Evolutionary conservation across 2,888 invertebrate species (phyloP), one percentile per base, ranked within the genome.

Genomic region (Philereme vetulata): DNA sequence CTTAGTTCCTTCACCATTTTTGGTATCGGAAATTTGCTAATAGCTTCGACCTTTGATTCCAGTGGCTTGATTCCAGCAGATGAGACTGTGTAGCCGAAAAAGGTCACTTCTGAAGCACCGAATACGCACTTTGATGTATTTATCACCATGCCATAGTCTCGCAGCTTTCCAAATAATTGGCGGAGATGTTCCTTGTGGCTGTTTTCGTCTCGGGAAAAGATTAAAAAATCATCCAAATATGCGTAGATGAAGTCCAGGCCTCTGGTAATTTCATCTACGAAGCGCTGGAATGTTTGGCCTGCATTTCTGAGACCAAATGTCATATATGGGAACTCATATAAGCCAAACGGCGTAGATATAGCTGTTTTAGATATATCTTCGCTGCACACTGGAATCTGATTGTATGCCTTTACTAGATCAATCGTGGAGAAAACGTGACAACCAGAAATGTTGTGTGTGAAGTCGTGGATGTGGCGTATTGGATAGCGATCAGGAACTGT

Each of bases 241-340:
- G 51, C 48, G 10, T 60, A 68, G 33, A 46, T 51, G 40, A 64
- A 66, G 44, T 61, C 59, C 4, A 68, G 58, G 10, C 56, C 66
- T n/a, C 49, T 40, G 3, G 52, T 48, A 9, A 64, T 48, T 47
- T 65, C 59, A 47, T 67, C 56, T 4, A 86, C 76, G 45, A 81
- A 81, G 43, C 43, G 43, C 43, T 43, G 43, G 10, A 43, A 43
- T 3, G 43, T 43, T 10, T 43, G 45, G 1, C 32, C 45, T 4
- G 85, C 84, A 53, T 87, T 86, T 0, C 80, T 56, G 0, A 87
- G 70, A 1, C 85, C 83, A 44, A 85, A 86, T 0, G 67, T 67
- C 77, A 80, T 77, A 2, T 42, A 55, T 0, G 70, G 61, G 47
- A 77, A 82, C 56, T 86, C 77, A 40, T 66, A 79, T 7, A 79